Evolutionary conservation across 2,888 invertebrate genomes (phyloP).

Genomic region (Agriopis leucophaearia): DNA sequence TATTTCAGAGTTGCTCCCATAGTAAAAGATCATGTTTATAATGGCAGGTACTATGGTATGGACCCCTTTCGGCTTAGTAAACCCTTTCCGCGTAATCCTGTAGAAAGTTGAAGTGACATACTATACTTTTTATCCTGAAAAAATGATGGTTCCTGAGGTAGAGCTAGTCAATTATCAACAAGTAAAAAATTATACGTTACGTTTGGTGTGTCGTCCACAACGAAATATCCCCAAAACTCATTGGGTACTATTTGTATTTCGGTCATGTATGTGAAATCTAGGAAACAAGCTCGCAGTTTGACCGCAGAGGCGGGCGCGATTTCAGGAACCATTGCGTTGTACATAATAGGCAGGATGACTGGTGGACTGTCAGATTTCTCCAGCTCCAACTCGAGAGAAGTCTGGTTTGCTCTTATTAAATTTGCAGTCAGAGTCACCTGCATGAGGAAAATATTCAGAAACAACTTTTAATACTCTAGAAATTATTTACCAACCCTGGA

Average conservation of each 20-base stretch:
- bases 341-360: slow-evolving; percentile 81
- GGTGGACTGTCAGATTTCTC: slow-evolving; percentile 86
- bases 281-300: slow-evolving; percentile 85
- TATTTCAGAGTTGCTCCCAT: too few relatives aligned
- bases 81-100: too few relatives aligned
- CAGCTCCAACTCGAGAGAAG: slow-evolving; percentile 82
- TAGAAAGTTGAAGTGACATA: too few relatives aligned
- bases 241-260: slow-evolving; percentile 80
- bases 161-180: neutral
- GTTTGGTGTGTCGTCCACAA: slow-evolving; percentile 48
- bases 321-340: slow-evolving; percentile 80
- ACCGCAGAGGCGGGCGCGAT: slow-evolving; percentile 82
- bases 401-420: slow-evolving; percentile 75
- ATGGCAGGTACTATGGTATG: too few relatives aligned
- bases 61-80: too few relatives aligned
- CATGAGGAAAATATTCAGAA: slow-evolving; percentile 11
- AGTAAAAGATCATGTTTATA: too few relatives aligned
- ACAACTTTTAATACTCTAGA: neutral
- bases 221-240: slow-evolving; percentile 73
- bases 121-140: too few relatives aligned
- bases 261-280: slow-evolving; percentile 83
- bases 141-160: too few relatives aligned
- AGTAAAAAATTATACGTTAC: slow-evolving; percentile 17
- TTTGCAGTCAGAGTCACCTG: slow-evolving; percentile 87
- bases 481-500: too few relatives aligned